Evolutionary conservation across 2,888 invertebrate species (phyloP).

Genomic region (Drosophila merina): DNA sequence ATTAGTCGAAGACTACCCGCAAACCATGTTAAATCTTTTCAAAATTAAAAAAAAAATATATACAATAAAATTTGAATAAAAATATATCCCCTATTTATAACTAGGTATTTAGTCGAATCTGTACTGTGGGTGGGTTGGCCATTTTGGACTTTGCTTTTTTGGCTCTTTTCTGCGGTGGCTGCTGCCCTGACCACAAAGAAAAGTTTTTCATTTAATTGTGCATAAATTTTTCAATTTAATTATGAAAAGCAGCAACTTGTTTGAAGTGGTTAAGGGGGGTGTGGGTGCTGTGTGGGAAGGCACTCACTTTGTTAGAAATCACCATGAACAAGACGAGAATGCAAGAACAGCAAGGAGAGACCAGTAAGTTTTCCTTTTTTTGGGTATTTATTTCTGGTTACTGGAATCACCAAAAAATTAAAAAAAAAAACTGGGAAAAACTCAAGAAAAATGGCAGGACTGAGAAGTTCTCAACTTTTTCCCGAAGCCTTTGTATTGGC

Average conservation of each 20-base stretch:
- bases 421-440: background rate
- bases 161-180: slow-evolving; percentile 29
- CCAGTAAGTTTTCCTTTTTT: slow-evolving; percentile 28
- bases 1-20: too few relatives aligned
- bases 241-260: slow-evolving; percentile 74
- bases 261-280: slow-evolving; percentile 65
- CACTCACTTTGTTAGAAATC: slow-evolving; percentile 57
- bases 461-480: slow-evolving; percentile 30
- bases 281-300: slow-evolving; percentile 2
- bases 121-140: background rate
- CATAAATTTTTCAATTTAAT: slow-evolving; percentile 79
- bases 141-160: slow-evolving; percentile 34
- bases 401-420: slow-evolving; percentile 15
- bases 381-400: slow-evolving; percentile 22
- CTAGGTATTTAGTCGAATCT: too few relatives aligned
- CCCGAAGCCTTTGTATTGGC: slow-evolving; percentile 45
- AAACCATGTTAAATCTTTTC: too few relatives aligned
- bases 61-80: too few relatives aligned
- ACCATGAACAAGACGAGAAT: slow-evolving; percentile 43
- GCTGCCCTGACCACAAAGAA: slow-evolving; percentile 59
- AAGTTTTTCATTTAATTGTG: slow-evolving; percentile 79
- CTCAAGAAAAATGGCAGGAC: slow-evolving; percentile 7
- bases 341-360: slow-evolving; percentile 9
- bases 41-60: too few relatives aligned
- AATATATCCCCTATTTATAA: too few relatives aligned